Evolutionary conservation across 64 coral and sea anemone genomes (phyloP), one percentile per base, ranked within the genome.

Genomic region (Actinia tenebrosa): DNA sequence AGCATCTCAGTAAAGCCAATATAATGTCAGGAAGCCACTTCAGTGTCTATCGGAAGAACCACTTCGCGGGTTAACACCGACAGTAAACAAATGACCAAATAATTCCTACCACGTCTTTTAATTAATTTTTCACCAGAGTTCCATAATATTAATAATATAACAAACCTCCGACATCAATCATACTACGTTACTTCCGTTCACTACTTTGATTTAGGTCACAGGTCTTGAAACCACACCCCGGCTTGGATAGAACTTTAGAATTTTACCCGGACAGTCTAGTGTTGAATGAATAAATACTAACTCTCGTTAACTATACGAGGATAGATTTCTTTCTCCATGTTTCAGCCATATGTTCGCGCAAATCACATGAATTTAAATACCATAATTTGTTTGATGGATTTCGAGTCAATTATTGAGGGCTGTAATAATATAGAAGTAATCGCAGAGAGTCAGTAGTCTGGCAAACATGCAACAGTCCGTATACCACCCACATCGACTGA

Each of bases 401-500:
- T 27, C 5, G 25, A 75, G 25, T n/a, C 69, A 27, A 75, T 75
- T 30, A 75, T 0, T 26, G 10, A 27, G 26, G 69, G 27, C 69
- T 75, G 69, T 27, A 75, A 75, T 75, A 75, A 75, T 75, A 66
- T 23, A 20, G 7, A 42, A 75, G 25, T 25, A 26, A 30, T 75
- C 11, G n/a, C 10, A 15, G 1, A 75, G 25, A 75, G 69, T 7
- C 63, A 3, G 25, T 66, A 75, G 25, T 75, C 26, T 75, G 69
- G 69, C 69, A 75, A 14, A 16, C 26, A 42, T 75, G 25, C 69
- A 75, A 14, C 69, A 75, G 23, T 3, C n/a, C 26, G 25, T 75
- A n/a, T n/a, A 42, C 69, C 69, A 75, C 69, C 69, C 69, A 75
- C 69, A 75, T 75, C 15, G 69, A 75, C 9, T 30, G n/a, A 75